These are phyloP conservation scores for Avahi laniger DNA, from an alignment of 2,797 vertebrate genomes.

Conservation along the genomic window DNA sequence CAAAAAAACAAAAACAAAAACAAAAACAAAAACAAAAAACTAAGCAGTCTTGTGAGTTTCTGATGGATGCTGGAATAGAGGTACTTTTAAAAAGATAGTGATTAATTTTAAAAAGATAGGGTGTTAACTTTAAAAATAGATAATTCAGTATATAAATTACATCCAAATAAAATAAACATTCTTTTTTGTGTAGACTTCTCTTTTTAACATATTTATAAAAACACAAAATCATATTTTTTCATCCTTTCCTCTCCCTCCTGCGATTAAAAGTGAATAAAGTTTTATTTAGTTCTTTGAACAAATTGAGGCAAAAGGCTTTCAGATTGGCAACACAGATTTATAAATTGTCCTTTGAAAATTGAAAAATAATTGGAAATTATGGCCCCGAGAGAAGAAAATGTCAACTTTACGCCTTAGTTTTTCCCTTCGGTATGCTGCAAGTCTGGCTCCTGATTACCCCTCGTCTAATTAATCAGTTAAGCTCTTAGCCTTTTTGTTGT, in stretches of 20 bases:
- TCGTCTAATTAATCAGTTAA: neutral
- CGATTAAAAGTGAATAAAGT: constrained; percentile 7
- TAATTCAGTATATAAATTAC: neutral
- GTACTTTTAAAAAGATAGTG: neutral
- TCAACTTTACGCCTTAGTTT: neutral
- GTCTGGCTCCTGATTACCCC: neutral
- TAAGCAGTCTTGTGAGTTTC: neutral
- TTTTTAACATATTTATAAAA: neutral
- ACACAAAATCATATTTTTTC: neutral
- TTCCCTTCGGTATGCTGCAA: neutral
- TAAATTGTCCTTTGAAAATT: constrained; percentile 2
- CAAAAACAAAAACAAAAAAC: no score
- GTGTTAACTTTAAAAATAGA: neutral
- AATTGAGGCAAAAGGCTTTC: neutral
- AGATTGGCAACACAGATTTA: neutral
- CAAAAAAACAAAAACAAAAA: neutral
- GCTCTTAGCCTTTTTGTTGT: neutral
- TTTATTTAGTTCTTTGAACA: constrained; percentile 45
- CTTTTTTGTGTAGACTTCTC: neutral
- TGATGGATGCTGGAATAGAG: neutral
- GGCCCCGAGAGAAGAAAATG: neutral
- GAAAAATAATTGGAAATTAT: constrained; percentile 34
- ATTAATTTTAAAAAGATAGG: neutral
- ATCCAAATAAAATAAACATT: neutral
- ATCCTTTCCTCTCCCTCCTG: neutral